Conservation (phyloP, 2,797 vertebrate species). For the Manis pentadactyla region DNA sequence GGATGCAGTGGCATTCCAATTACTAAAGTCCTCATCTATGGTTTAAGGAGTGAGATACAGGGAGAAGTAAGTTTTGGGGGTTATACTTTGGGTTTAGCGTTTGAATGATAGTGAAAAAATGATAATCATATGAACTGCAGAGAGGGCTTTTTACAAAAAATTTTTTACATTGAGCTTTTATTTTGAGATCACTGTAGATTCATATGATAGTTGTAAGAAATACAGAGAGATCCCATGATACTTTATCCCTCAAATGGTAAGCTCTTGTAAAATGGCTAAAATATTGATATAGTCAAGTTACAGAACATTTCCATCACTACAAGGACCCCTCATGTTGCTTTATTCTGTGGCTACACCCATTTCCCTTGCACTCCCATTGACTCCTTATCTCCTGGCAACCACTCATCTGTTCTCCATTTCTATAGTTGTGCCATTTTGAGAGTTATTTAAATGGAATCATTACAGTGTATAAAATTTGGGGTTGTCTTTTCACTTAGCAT, state of each 20-base stretch:
- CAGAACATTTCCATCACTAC: background rate
- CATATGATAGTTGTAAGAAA: background rate
- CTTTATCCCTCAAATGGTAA: background rate
- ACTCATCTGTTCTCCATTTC: background rate
- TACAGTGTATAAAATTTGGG: background rate
- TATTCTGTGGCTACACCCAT: background rate
- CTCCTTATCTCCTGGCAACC: background rate
- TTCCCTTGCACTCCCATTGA: background rate
- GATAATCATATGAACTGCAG: background rate
- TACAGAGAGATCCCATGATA: background rate
- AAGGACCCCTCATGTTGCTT: background rate
- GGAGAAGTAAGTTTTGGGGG: background rate
- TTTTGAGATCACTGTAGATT: constrained; percentile 31
- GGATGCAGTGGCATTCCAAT: background rate
- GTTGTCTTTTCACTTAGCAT: background rate
- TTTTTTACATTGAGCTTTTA: background rate
- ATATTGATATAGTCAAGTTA: background rate
- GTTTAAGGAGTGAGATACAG: background rate
- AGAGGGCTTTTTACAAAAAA: background rate
- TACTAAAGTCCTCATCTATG: background rate
- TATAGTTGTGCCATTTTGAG: background rate
- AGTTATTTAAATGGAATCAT: background rate
- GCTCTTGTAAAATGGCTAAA: background rate
- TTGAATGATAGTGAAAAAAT: background rate
- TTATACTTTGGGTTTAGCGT: background rate